These are phyloP conservation scores for Cryptoblepharus egeriae DNA, from an alignment of 2,797 vertebrate genomes.

Conservation along the genomic window DNA sequence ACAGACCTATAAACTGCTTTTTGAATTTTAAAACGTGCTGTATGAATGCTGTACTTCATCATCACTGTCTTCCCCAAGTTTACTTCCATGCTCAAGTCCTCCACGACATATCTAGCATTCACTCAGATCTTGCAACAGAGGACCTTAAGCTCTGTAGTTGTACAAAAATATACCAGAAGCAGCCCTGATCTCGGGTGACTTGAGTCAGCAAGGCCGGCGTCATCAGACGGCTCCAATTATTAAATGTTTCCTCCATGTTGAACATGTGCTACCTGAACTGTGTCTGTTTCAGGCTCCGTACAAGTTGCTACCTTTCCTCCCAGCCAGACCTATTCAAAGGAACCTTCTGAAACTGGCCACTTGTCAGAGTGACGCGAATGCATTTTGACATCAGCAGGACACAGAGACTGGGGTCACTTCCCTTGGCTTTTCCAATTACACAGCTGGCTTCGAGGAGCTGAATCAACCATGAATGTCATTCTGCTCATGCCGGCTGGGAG, in stretches of 20 bases:
- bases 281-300: conserved; percentile 3
- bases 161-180: background rate
- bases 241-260: background rate
- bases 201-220: background rate
- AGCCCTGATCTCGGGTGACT: background rate
- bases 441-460: conserved; percentile 75
- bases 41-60: no score
- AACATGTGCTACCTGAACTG: background rate
- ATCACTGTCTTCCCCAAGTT: no score
- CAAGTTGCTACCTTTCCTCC: conserved; percentile 21
- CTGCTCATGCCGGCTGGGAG: conserved; percentile 55
- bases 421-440: conserved; percentile 77
- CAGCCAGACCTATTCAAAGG: conserved; percentile 38
- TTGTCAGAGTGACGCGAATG: conserved; percentile 75
- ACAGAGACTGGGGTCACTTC: conserved; percentile 71
- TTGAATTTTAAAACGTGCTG: no score
- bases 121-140: background rate
- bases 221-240: background rate
- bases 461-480: conserved; percentile 80
- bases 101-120: no score
- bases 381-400: conserved; percentile 76
- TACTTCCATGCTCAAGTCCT: no score
- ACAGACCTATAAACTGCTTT: no score
- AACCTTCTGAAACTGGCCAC: conserved; percentile 60
- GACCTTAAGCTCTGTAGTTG: background rate